phyloP scores from a whole-genome alignment of 2,888 invertebrate species.

The Cactoblastis cactorum region DNA sequence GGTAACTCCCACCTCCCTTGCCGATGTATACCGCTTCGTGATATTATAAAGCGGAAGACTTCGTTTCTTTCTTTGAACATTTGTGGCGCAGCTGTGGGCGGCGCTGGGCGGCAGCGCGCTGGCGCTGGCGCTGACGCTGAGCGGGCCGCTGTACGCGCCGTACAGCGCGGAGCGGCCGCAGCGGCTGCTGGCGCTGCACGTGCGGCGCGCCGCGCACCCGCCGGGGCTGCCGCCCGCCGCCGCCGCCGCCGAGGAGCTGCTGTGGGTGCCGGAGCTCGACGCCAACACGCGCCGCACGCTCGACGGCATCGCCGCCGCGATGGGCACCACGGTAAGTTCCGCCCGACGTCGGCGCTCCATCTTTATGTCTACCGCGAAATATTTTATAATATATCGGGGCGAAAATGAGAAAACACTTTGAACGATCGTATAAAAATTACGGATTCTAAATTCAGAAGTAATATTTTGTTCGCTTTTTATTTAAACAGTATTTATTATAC shows the following conservation, averaged over 20 bases:
- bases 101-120: background rate
- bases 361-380: no score
- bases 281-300: constrained; percentile 67
- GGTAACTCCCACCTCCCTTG: no score
- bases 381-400: no score
- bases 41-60: no score
- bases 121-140: constrained; percentile 65
- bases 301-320: constrained; percentile 50
- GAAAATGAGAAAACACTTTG: no score
- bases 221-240: constrained; percentile 47
- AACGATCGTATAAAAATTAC: no score
- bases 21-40: no score
- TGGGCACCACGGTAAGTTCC: background rate
- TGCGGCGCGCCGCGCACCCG: constrained; percentile 42
- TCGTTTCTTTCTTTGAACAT: no score
- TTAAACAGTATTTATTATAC: no score
- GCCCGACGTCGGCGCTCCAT: no score
- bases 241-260: constrained; percentile 6
- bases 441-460: no score
- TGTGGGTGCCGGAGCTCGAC: constrained; percentile 60
- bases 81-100: background rate
- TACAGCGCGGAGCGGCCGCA: constrained; percentile 39
- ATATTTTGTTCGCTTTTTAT: no score
- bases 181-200: constrained; percentile 67
- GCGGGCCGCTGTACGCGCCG: constrained; percentile 72